Percentiles rank a stretch among this genome's conserved stretches.
Evolutionary conservation across 2,113 vertebrate genomes (phyloP).

Genomic region (Lasiurus cinereus): DNA sequence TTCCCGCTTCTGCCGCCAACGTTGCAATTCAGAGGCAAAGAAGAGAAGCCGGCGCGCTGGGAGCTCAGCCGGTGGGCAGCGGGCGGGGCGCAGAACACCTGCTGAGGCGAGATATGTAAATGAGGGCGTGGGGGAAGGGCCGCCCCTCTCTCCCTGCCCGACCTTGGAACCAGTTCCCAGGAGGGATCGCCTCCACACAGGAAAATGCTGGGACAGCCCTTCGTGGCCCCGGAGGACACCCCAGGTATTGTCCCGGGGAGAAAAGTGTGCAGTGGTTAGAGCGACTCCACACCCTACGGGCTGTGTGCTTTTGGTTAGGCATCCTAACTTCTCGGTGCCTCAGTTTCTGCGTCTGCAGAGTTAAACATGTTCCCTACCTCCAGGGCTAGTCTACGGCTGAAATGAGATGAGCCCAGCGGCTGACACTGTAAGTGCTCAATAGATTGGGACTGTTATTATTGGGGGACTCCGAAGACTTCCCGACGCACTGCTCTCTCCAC

Average conservation of each 20-base stretch:
- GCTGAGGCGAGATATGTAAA: background rate
- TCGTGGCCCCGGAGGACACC: background rate
- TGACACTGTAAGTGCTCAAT: background rate
- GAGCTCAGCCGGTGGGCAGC: conserved; percentile 46
- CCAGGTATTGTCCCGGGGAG: background rate
- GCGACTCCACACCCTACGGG: background rate
- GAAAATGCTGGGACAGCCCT: background rate
- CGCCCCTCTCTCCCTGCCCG: background rate
- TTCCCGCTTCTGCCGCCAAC: conserved; percentile 78
- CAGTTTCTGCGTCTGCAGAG: conserved; percentile 8
- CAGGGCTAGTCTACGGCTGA: background rate
- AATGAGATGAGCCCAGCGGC: background rate
- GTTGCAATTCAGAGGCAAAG: conserved; percentile 75
- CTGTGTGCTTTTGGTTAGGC: background rate
- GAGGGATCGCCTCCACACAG: background rate
- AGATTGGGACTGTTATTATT: background rate
- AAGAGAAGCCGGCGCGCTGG: conserved; percentile 51
- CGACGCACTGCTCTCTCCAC: background rate
- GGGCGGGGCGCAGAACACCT: background rate
- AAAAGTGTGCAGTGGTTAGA: background rate
- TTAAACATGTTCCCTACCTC: background rate
- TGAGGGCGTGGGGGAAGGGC: background rate
- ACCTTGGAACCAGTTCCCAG: no score
- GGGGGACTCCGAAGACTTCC: background rate
- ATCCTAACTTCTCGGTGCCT: conserved; percentile 18